Evolutionary conservation across 2,888 invertebrate species (phyloP).

Genomic region (Acleris emargana): DNA sequence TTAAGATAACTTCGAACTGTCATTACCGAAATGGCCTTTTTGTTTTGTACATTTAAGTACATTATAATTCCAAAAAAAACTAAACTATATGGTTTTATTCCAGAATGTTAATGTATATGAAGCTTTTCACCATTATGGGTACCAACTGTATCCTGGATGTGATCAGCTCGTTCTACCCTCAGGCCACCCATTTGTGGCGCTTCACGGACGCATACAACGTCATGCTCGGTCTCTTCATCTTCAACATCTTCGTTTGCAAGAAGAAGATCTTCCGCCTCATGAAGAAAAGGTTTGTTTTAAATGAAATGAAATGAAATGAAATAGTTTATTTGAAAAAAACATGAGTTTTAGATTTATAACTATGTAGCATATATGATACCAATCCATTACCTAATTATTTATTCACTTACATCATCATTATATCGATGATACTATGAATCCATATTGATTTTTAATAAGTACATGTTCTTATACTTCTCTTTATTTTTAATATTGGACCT

Average conservation of each 20-base stretch:
- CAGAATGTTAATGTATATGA: constrained; percentile 87
- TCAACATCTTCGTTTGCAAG: constrained; percentile 90
- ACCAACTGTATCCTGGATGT: constrained; percentile 90
- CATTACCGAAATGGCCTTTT: not conserved
- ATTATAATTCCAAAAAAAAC: not conserved
- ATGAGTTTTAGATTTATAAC: too few species aligned
- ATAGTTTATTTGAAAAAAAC: too few species aligned
- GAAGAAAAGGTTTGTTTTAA: constrained; percentile 80
- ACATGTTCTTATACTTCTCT: too few species aligned
- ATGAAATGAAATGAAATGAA: too few species aligned
- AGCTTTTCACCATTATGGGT: constrained; percentile 89
- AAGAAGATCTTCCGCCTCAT: constrained; percentile 85
- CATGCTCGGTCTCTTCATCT: constrained; percentile 87
- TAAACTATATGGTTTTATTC: constrained; percentile 27
- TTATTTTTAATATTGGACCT: too few species aligned
- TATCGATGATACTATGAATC: too few species aligned
- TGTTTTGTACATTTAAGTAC: not conserved
- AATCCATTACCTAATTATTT: too few species aligned
- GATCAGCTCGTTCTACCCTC: constrained; percentile 83
- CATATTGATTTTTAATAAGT: too few species aligned
- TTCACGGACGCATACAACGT: constrained; percentile 87
- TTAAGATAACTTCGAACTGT: not conserved
- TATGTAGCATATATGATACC: too few species aligned
- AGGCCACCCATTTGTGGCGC: constrained; percentile 81
- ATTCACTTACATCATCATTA: too few species aligned